phyloP scores from a whole-genome alignment of 1,140 invertebrate genomes.

The Drosophila suzukii region DNA sequence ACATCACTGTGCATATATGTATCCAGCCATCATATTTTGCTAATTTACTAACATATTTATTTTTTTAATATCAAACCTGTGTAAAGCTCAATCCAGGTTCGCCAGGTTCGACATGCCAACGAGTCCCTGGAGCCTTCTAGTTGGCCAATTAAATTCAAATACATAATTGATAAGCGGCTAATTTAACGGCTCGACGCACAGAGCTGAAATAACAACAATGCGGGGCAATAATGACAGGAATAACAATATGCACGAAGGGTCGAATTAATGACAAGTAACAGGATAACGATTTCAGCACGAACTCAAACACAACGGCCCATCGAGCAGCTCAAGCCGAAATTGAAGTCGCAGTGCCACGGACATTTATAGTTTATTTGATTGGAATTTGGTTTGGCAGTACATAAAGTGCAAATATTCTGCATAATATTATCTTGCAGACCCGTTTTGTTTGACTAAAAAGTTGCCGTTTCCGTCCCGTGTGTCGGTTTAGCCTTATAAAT shows the following conservation, averaged over 20 bases:
- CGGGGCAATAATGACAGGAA: slow-evolving; percentile 44
- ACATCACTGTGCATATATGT: slow-evolving; percentile 1
- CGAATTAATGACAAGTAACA: slow-evolving; percentile 76
- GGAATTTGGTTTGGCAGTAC: slow-evolving; percentile 56
- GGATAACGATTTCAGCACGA: slow-evolving; percentile 77
- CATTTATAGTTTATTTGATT: slow-evolving; percentile 71
- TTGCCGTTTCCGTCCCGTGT: slow-evolving; percentile 12
- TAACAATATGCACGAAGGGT: slow-evolving; percentile 39
- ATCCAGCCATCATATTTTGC: slow-evolving; percentile 1
- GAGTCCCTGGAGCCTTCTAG: slow-evolving; percentile 37
- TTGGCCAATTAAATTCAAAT: slow-evolving; percentile 74
- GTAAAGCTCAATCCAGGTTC: slow-evolving; percentile 4
- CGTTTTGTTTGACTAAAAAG: slow-evolving; percentile 31
- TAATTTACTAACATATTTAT: slow-evolving; percentile 13
- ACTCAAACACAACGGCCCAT: slow-evolving; percentile 36
- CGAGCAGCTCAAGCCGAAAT: slow-evolving; percentile 9
- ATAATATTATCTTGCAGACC: background rate
- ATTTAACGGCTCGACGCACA: slow-evolving; percentile 67
- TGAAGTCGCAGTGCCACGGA: slow-evolving; percentile 15
- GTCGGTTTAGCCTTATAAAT: slow-evolving; percentile 54
- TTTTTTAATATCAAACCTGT: slow-evolving; percentile 21
- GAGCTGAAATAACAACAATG: slow-evolving; percentile 34
- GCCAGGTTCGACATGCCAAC: slow-evolving; percentile 10
- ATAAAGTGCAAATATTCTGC: slow-evolving; percentile 52
- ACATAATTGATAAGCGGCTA: slow-evolving; percentile 76